phyloP scores from a whole-genome alignment of 2,113 vertebrate genomes.

The Brachypteracias leptosomus region DNA sequence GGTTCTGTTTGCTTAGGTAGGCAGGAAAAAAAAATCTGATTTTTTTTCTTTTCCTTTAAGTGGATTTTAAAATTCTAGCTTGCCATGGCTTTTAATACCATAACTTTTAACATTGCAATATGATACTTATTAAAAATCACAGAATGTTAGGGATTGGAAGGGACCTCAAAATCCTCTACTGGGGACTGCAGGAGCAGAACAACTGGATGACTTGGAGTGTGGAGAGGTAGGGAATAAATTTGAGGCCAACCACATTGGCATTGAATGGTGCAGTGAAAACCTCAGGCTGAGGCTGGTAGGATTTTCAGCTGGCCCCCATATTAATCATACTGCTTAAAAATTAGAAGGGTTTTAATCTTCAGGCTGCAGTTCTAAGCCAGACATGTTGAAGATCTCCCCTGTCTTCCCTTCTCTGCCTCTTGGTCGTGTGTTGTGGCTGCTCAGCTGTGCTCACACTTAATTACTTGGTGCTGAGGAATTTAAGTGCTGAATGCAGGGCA shows the following conservation, averaged over 20 bases:
- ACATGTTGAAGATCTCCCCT: neutral
- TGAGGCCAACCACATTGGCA: rapidly evolving
- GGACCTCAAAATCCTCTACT: neutral
- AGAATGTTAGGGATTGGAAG: no score
- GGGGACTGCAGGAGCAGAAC: neutral
- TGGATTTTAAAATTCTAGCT: neutral
- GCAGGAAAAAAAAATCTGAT: neutral
- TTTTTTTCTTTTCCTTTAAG: neutral
- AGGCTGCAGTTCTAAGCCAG: rapidly evolving
- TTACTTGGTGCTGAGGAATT: neutral
- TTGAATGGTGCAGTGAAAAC: rapidly evolving
- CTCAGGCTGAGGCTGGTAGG: neutral
- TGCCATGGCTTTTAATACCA: neutral
- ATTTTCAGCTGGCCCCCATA: rapidly evolving
- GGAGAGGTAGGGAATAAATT: rapidly evolving
- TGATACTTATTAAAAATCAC: neutral
- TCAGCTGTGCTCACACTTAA: neutral
- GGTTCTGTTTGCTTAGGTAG: neutral
- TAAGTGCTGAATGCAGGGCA: neutral
- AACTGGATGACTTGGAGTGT: neutral
- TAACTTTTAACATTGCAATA: neutral
- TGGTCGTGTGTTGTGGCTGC: neutral
- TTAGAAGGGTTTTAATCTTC: neutral
- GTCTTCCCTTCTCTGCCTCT: neutral
- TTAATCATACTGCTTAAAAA: neutral